Percentiles rank a stretch among this genome's conserved stretches.
Evolutionary conservation across 2,888 invertebrate species (phyloP).

Genomic region (Plagiodera versicolora): DNA sequence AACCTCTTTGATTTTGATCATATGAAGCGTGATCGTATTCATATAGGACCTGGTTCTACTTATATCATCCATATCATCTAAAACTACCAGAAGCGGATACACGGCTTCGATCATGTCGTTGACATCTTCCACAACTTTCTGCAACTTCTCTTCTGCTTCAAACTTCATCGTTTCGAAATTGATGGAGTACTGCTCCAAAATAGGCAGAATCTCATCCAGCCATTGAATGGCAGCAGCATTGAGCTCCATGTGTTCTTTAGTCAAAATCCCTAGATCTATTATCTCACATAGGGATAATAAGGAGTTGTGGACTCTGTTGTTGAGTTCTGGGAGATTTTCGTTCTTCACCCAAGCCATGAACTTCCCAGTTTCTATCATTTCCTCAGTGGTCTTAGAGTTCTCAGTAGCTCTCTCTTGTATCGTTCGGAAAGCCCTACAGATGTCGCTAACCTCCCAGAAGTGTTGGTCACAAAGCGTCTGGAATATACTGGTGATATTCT

Average conservation of each 20-base stretch:
- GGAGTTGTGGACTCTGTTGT: conserved; percentile 67
- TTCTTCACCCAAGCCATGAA: conserved; percentile 73
- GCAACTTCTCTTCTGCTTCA: conserved; percentile 79
- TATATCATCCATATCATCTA: conserved; percentile 83
- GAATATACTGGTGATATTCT: conserved; percentile 63
- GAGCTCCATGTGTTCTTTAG: conserved; percentile 71
- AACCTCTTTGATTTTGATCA: conserved; percentile 73
- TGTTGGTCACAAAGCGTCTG: conserved; percentile 65
- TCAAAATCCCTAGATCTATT: conserved; percentile 74
- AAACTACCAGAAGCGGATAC: conserved; percentile 72
- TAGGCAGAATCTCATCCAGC: conserved; percentile 75
- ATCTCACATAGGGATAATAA: conserved; percentile 68
- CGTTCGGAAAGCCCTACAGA: conserved; percentile 70
- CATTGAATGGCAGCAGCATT: conserved; percentile 81
- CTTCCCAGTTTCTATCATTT: conserved; percentile 73
- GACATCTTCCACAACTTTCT: conserved; percentile 68
- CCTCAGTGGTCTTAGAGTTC: conserved; percentile 75
- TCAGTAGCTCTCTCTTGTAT: conserved; percentile 69
- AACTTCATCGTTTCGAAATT: conserved; percentile 78
- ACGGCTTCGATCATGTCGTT: conserved; percentile 72
- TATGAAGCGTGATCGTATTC: conserved; percentile 71
- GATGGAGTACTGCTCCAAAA: conserved; percentile 76
- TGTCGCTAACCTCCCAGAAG: conserved; percentile 65
- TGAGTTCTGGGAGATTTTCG: conserved; percentile 67
- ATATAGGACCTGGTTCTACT: conserved; percentile 75